A percentile compares a stretch with the other conserved stretches of the same genome.
phyloP scores from a whole-genome alignment of 1,140 invertebrate genomes.

The Hirudo medicinalis region DNA sequence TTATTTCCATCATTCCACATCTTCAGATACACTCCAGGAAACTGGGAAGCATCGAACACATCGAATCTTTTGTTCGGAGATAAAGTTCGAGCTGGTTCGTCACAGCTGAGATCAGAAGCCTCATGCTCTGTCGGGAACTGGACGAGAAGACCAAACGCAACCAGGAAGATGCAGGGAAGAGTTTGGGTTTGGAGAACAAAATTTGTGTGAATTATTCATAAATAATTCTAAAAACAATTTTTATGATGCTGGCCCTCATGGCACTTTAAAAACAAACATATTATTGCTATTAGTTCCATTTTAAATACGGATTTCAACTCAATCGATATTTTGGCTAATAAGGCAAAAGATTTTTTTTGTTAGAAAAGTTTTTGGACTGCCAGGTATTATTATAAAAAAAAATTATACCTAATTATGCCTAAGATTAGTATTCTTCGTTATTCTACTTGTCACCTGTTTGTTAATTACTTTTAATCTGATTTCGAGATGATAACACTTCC shows the following conservation, averaged over 20 bases:
- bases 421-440: too few relatives aligned
- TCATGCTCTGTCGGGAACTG: conserved; percentile 38
- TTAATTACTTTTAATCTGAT: too few relatives aligned
- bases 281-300: too few relatives aligned
- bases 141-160: conserved; percentile 40
- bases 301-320: too few relatives aligned
- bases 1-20: neutral
- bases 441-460: too few relatives aligned
- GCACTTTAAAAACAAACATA: too few relatives aligned
- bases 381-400: too few relatives aligned
- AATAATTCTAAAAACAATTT: neutral
- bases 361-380: too few relatives aligned
- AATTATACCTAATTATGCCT: too few relatives aligned
- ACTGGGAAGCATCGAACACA: conserved; percentile 76
- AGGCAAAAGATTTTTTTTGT: too few relatives aligned
- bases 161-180: conserved; percentile 39
- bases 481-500: neutral
- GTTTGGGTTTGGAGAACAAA: conserved; percentile 35
- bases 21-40: conserved; percentile 62
- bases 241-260: too few relatives aligned
- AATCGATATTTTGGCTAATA: too few relatives aligned
- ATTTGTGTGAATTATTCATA: neutral
- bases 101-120: conserved; percentile 38
- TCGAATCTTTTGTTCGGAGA: conserved; percentile 73
- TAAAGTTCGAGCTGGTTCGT: conserved; percentile 33